Evolutionary conservation across 2,113 vertebrate genomes (phyloP).

Genomic region (Callionymus lyra): DNA sequence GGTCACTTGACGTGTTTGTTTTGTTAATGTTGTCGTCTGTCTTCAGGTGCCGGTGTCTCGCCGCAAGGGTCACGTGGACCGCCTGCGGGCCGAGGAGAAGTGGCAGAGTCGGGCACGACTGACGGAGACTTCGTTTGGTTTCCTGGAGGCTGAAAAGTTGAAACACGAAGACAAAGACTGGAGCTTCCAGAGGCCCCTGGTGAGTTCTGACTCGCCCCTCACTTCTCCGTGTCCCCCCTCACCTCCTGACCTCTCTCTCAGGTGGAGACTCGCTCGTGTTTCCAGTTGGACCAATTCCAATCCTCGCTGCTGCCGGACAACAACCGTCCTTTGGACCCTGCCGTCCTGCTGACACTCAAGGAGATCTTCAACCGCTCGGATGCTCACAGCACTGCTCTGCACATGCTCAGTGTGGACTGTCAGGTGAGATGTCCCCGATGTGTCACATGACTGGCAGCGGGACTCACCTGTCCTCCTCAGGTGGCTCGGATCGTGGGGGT

Average conservation of each 20-base stretch:
- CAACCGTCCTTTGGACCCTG: conserved; percentile 76
- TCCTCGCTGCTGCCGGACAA: conserved; percentile 71
- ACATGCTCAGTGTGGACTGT: conserved; percentile 77
- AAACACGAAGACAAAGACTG: conserved; percentile 35
- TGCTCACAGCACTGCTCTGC: conserved; percentile 61
- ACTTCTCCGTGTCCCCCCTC: not conserved
- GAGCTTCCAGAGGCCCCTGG: conserved; percentile 57
- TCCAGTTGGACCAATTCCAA: conserved; percentile 57
- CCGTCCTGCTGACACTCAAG: conserved; percentile 63
- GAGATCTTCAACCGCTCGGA: conserved; percentile 67
- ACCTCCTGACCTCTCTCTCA: conserved; percentile 7
- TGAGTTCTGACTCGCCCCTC: not conserved
- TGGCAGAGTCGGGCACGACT: conserved; percentile 68
- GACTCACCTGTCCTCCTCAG: no score
- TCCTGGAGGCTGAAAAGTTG: conserved; percentile 62
- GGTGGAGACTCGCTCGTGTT: conserved; percentile 61
- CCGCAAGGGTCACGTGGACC: conserved; percentile 62
- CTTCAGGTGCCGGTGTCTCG: conserved; percentile 37
- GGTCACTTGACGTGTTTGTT: no score
- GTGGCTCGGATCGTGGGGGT: conserved; percentile 71
- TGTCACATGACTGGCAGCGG: no score
- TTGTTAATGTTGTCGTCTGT: not conserved
- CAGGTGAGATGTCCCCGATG: conserved; percentile 56
- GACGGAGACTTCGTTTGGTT: conserved; percentile 73
- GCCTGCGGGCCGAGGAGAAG: conserved; percentile 67